These are phyloP conservation scores for Priocnemis perturbator DNA, from an alignment of 2,888 invertebrate genomes.

Conservation along the genomic window DNA sequence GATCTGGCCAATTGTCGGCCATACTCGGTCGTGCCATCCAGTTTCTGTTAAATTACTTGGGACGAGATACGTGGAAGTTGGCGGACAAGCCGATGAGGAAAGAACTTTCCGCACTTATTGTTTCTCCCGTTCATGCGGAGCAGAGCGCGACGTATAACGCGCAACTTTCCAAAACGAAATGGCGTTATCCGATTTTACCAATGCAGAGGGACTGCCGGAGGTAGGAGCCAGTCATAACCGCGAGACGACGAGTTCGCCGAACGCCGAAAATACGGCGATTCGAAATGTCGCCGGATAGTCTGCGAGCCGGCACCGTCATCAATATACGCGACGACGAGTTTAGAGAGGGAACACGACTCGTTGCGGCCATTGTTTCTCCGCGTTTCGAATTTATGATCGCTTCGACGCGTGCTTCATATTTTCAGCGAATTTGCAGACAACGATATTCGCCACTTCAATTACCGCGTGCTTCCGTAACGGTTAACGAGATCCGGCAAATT, in stretches of 20 bases:
- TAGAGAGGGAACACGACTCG: too few relatives aligned
- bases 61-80: too few relatives aligned
- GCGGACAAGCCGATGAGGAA: too few relatives aligned
- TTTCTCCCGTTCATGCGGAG: neutral
- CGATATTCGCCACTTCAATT: too few relatives aligned
- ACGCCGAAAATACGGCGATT: constrained; percentile 20
- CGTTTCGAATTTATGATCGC: too few relatives aligned
- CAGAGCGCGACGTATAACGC: neutral
- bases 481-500: too few relatives aligned
- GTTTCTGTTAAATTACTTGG: too few relatives aligned
- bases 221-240: constrained; percentile 19
- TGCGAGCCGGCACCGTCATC: constrained; percentile 34
- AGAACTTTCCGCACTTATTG: neutral
- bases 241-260: constrained; percentile 10
- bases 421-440: too few relatives aligned
- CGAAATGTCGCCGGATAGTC: constrained; percentile 55
- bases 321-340: constrained; percentile 33
- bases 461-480: too few relatives aligned
- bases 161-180: neutral
- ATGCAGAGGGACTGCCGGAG: constrained; percentile 6
- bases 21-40: too few relatives aligned
- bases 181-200: constrained; percentile 20
- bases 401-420: too few relatives aligned
- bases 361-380: constrained; percentile 39
- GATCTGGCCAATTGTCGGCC: too few relatives aligned